Conservation (phyloP, 1,140 invertebrate species). For the Ips nitidus region DNA sequence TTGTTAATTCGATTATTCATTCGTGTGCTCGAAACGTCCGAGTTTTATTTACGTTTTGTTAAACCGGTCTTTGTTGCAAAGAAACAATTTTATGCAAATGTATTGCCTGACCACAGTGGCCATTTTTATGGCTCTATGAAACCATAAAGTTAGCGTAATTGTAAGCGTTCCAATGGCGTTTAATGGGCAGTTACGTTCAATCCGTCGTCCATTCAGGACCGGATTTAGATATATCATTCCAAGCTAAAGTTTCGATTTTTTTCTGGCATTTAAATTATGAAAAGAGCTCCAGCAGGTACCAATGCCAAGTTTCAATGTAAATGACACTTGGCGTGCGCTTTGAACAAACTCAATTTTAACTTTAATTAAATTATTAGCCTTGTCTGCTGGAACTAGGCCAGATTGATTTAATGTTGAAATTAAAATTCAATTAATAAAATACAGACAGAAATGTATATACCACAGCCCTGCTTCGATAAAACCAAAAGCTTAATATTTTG, state of each 20-base stretch:
- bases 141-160: constrained; percentile 9
- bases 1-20: no score
- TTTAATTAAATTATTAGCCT: constrained; percentile 7
- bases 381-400: no score
- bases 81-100: constrained; percentile 4
- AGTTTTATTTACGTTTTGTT: no score
- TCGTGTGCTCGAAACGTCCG: no score
- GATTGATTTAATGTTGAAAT: no score
- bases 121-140: constrained; percentile 3
- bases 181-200: constrained; percentile 7
- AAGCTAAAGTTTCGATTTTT: neutral
- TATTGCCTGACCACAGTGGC: neutral
- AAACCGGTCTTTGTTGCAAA: neutral
- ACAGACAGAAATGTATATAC: no score
- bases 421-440: neutral
- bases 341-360: neutral
- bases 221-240: constrained; percentile 1
- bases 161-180: constrained; percentile 6
- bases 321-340: constrained; percentile 16
- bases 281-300: constrained; percentile 1
- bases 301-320: constrained; percentile 4
- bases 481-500: constrained; percentile 7
- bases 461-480: neutral
- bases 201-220: neutral
- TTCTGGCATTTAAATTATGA: no score